phyloP scores from a whole-genome alignment of 2,888 invertebrate genomes.

The Drosophila parthenogenetica region DNA sequence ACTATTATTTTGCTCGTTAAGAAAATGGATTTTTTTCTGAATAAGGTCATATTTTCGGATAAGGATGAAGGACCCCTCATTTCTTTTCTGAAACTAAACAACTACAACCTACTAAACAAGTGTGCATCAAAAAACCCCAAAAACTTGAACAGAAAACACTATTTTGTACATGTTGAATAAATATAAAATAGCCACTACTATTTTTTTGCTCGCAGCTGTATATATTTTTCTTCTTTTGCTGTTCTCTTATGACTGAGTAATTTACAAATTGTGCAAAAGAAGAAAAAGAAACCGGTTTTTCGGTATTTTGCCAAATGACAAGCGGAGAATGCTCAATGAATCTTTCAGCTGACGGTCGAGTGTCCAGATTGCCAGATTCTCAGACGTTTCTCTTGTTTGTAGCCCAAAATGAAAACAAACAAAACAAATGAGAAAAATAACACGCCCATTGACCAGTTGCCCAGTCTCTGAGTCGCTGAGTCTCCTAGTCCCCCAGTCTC shows the following conservation, averaged over 20 bases:
- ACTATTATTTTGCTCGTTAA: too few relatives aligned
- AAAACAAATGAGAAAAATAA: slow-evolving; percentile 36
- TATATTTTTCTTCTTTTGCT: slow-evolving; percentile 20
- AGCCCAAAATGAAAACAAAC: slow-evolving; percentile 49
- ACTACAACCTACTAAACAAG: too few relatives aligned
- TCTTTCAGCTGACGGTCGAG: slow-evolving; percentile 40
- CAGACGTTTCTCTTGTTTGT: slow-evolving; percentile 21
- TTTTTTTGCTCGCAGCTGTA: too few relatives aligned
- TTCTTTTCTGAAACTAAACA: too few relatives aligned
- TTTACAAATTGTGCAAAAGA: slow-evolving; percentile 69
- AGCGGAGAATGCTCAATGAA: slow-evolving; percentile 55
- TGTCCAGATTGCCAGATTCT: slow-evolving; percentile 23
- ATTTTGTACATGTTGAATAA: too few relatives aligned
- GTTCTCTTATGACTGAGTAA: slow-evolving; percentile 51
- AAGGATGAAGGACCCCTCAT: too few relatives aligned
- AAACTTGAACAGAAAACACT: too few relatives aligned
- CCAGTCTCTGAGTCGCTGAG: slow-evolving; percentile 4
- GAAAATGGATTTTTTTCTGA: too few relatives aligned
- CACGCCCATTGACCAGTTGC: slow-evolving; percentile 43
- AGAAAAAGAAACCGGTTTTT: slow-evolving; percentile 65
- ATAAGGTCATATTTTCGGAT: too few relatives aligned
- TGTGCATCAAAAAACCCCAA: too few relatives aligned
- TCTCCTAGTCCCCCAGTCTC: slow-evolving; percentile 1
- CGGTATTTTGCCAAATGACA: slow-evolving; percentile 15
- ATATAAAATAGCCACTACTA: too few relatives aligned